phyloP scores from a whole-genome alignment of 2,113 vertebrate species.

The Benthochromis sp. region DNA sequence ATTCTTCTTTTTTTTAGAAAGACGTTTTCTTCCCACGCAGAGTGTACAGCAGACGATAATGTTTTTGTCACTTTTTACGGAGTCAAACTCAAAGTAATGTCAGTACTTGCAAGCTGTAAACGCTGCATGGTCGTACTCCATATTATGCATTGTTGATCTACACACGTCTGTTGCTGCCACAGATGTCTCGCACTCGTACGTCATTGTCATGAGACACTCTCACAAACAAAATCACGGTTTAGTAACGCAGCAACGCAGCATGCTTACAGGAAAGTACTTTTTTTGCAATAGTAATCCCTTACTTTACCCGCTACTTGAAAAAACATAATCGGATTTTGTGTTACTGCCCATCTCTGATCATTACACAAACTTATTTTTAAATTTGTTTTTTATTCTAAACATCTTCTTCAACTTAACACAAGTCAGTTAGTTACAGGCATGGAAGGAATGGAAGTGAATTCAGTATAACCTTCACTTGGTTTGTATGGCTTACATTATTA shows the following conservation, averaged over 20 bases:
- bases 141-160: not conserved
- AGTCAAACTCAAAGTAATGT: not conserved
- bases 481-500: not conserved
- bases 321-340: not conserved
- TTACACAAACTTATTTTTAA: not conserved
- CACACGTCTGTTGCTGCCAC: not conserved
- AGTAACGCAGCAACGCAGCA: not conserved
- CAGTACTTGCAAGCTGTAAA: not conserved
- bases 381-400: not conserved
- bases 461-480: not conserved
- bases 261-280: not conserved
- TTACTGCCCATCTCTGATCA: not conserved
- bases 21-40: not conserved
- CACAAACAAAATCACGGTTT: not conserved
- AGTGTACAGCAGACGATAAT: not conserved
- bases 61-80: not conserved
- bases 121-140: not conserved
- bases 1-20: not conserved
- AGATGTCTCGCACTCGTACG: fast-evolving
- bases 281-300: not conserved
- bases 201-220: not conserved
- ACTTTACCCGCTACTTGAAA: not conserved
- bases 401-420: not conserved
- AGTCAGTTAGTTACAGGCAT: not conserved
- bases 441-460: not conserved